These are phyloP conservation scores for Scelioninae gen. 2 DNA, from an alignment of 2,888 invertebrate genomes.

Conservation along the genomic window DNA sequence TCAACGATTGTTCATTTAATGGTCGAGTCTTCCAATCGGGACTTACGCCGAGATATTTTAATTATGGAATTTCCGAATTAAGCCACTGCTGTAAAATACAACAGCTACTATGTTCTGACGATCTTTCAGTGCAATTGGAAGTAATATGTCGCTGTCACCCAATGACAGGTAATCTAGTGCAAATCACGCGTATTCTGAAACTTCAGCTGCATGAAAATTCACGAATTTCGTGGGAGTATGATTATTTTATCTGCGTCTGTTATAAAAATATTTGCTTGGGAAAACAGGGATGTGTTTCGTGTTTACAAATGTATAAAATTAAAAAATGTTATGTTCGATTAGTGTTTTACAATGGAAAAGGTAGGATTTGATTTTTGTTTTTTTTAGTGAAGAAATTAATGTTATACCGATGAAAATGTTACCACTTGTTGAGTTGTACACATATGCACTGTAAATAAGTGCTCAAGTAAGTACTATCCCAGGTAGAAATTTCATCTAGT, in stretches of 20 bases:
- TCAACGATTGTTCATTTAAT: background rate
- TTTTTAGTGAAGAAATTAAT: no score
- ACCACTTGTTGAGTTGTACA: no score
- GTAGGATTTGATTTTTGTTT: no score
- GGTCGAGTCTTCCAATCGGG: background rate
- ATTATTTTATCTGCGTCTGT: background rate
- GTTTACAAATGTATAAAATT: no score
- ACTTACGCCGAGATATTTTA: background rate
- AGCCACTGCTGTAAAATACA: background rate
- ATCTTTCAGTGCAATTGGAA: constrained; percentile 20
- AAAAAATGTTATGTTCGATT: no score
- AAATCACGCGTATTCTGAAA: constrained; percentile 11
- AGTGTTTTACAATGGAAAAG: no score
- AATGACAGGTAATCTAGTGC: constrained; percentile 37
- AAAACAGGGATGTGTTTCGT: no score
- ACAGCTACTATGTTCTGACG: constrained; percentile 5
- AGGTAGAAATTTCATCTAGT: no score
- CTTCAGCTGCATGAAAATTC: background rate
- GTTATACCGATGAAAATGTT: no score
- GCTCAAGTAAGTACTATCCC: no score
- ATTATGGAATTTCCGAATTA: background rate
- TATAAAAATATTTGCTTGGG: background rate
- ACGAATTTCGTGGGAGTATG: background rate
- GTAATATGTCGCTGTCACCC: constrained; percentile 36
- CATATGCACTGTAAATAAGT: no score